phyloP scores from a whole-genome alignment of 2,797 vertebrate genomes.

The Scarus forsteni region DNA sequence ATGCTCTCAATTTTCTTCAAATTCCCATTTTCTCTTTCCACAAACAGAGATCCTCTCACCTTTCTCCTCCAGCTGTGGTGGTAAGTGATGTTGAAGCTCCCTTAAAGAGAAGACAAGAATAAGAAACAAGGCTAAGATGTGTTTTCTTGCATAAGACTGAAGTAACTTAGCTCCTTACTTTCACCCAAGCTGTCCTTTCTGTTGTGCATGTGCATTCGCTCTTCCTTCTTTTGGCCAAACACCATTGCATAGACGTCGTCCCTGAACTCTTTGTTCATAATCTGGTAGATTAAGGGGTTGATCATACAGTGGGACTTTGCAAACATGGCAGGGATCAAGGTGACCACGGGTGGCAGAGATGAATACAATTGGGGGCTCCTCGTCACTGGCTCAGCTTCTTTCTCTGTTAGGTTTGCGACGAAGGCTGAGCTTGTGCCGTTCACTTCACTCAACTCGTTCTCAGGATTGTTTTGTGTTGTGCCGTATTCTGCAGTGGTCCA shows the following conservation, averaged over 20 bases:
- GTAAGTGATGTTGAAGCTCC: conserved; percentile 4
- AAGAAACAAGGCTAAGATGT: neutral
- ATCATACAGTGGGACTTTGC: conserved; percentile 79
- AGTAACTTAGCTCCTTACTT: conserved; percentile 62
- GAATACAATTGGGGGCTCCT: conserved; percentile 16
- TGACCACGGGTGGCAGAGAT: conserved; percentile 55
- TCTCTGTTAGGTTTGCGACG: neutral
- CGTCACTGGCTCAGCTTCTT: neutral
- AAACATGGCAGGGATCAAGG: conserved; percentile 69
- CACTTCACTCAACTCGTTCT: conserved; percentile 12
- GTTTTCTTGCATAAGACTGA: too few species aligned
- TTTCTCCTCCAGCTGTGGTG: conserved; percentile 27
- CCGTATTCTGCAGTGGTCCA: conserved; percentile 55
- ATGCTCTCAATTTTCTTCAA: neutral
- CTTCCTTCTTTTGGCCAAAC: conserved; percentile 42
- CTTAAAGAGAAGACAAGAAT: conserved; percentile 7
- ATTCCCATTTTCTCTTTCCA: neutral
- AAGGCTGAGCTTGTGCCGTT: conserved; percentile 12
- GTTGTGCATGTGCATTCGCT: conserved; percentile 35
- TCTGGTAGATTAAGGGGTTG: conserved; percentile 79
- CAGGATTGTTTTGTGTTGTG: conserved; percentile 9
- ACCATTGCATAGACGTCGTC: conserved; percentile 52
- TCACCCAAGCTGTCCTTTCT: conserved; percentile 25
- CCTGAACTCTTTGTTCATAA: conserved; percentile 76
- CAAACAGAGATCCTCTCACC: neutral